Evolutionary conservation across 1,140 invertebrate species (phyloP).

Genomic region (Orchestia grillus): DNA sequence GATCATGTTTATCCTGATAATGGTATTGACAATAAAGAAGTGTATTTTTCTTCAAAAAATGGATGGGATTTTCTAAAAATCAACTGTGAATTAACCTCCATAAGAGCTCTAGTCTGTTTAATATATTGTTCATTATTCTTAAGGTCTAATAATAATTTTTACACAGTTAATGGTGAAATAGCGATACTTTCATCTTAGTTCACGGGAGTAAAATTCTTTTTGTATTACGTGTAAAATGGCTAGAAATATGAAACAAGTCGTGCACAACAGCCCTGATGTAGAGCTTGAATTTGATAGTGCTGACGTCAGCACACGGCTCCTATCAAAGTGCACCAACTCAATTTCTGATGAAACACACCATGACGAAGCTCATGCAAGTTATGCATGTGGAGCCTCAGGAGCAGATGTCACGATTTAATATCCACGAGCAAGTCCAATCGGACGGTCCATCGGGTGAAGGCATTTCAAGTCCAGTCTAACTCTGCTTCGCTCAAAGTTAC

Average conservation of each 20-base stretch:
- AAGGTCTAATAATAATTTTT: no score
- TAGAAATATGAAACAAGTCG: not conserved
- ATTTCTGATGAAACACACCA: not conserved
- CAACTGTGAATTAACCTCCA: no score
- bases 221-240: not conserved
- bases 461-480: slow-evolving; percentile 21
- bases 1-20: no score
- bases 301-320: not conserved
- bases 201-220: not conserved
- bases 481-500: slow-evolving; percentile 17
- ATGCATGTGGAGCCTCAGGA: not conserved
- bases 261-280: not conserved
- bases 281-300: not conserved
- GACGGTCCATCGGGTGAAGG: not conserved
- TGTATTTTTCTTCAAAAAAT: no score
- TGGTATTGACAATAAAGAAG: no score
- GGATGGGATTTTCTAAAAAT: no score
- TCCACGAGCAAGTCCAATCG: not conserved
- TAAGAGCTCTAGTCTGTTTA: no score
- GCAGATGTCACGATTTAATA: slow-evolving; percentile 41
- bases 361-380: not conserved
- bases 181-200: no score
- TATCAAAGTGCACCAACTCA: not conserved
- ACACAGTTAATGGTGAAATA: no score
- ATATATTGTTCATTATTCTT: no score